phyloP scores from a whole-genome alignment of 2,797 vertebrate species.

The Miichthys miiuy region DNA sequence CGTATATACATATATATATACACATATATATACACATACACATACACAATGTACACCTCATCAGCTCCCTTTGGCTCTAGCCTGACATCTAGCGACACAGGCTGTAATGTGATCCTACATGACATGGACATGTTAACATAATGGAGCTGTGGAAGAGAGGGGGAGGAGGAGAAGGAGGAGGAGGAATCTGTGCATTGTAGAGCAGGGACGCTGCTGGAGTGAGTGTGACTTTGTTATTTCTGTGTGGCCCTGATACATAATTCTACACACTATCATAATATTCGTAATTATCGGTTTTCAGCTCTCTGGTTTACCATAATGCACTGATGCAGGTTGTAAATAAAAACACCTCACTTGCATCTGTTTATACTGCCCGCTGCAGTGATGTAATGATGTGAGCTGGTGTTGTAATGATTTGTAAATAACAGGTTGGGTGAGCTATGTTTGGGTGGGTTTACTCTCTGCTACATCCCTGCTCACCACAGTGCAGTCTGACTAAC shows the following conservation, averaged over 20 bases:
- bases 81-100: constrained; percentile 95
- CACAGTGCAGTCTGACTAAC: constrained; percentile 55
- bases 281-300: constrained; percentile 29
- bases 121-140: constrained; percentile 60
- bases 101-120: constrained; percentile 64
- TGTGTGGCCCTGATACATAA: constrained; percentile 16
- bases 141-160: constrained; percentile 36
- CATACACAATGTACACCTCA: constrained; percentile 30
- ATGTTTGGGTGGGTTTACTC: constrained; percentile 53
- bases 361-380: constrained; percentile 4
- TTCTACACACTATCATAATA: constrained; percentile 12
- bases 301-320: constrained; percentile 29
- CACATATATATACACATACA: constrained; percentile 18
- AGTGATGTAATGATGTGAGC: constrained; percentile 62
- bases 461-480: constrained; percentile 21
- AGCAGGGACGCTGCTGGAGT: constrained; percentile 18
- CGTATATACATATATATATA: background rate
- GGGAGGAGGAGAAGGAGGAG: constrained; percentile 34
- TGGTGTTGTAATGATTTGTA: constrained; percentile 46
- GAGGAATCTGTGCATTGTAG: constrained; percentile 26
- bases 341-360: constrained; percentile 35
- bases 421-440: constrained; percentile 59
- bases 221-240: constrained; percentile 19
- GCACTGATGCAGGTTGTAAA: constrained; percentile 38
- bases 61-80: constrained; percentile 87